phyloP scores from a whole-genome alignment of 2,797 vertebrate genomes.

The Microchirus variegatus region DNA sequence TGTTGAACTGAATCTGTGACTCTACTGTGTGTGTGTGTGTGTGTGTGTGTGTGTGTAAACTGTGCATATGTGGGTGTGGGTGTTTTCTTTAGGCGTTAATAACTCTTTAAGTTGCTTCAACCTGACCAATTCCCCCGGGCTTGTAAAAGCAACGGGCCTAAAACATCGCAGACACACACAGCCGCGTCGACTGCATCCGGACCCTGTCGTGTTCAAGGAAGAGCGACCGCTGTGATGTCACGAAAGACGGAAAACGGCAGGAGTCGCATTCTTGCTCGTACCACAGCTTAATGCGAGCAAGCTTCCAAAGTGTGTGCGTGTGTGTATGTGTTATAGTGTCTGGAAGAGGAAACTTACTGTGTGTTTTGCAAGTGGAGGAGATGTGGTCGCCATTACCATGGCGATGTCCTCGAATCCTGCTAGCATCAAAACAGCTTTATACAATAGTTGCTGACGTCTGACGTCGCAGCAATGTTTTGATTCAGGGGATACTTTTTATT shows the following conservation, averaged over 20 bases:
- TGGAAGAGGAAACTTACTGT: slow-evolving; percentile 19
- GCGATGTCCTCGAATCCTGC: slow-evolving; percentile 41
- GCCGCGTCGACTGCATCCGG: slow-evolving; percentile 18
- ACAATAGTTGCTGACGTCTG: neutral
- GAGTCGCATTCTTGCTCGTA: neutral
- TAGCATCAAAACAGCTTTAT: neutral
- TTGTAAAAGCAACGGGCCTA: slow-evolving; percentile 9
- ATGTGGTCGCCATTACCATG: slow-evolving; percentile 48
- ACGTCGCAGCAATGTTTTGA: too few relatives aligned
- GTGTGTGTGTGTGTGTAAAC: slow-evolving; percentile 9
- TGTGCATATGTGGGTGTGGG: slow-evolving; percentile 9
- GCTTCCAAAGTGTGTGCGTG: slow-evolving; percentile 2
- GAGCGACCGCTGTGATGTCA: slow-evolving; percentile 25
- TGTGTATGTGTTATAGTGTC: neutral
- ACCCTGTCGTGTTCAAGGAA: slow-evolving; percentile 28
- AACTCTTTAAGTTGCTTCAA: slow-evolving; percentile 13
- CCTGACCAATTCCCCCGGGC: slow-evolving; percentile 5
- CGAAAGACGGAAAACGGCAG: neutral
- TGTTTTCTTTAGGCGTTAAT: slow-evolving; percentile 7
- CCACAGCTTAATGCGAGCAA: neutral
- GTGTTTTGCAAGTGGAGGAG: slow-evolving; percentile 21
- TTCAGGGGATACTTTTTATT: too few relatives aligned
- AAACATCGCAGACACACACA: slow-evolving; percentile 19
- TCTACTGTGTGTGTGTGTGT: too few relatives aligned
- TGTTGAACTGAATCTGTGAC: slow-evolving; percentile 36